phyloP scores from a whole-genome alignment of 2,113 vertebrate species.

The Puffinus mauretanicus region DNA sequence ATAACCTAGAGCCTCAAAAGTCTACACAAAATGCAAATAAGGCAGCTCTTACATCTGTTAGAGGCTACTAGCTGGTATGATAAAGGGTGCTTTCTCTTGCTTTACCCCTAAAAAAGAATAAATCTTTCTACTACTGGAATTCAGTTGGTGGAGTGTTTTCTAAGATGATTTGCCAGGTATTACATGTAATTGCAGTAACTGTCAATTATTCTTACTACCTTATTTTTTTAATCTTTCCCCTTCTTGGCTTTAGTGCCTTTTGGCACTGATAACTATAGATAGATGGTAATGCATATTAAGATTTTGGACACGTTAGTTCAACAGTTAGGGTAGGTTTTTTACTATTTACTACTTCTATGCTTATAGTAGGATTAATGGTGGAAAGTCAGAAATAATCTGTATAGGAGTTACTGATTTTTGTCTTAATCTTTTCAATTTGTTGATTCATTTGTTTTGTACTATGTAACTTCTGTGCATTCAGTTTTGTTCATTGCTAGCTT shows the following conservation, averaged over 20 bases:
- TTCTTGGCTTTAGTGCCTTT: not conserved
- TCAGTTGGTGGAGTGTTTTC: not conserved
- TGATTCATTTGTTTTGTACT: not conserved
- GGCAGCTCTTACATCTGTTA: not conserved
- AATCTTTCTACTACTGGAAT: not conserved
- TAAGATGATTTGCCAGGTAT: not conserved
- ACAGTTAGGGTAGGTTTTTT: not conserved
- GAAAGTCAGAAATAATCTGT: not conserved
- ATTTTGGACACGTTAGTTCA: not conserved
- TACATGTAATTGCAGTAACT: not conserved
- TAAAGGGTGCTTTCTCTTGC: not conserved
- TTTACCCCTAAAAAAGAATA: not conserved
- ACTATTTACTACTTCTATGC: not conserved
- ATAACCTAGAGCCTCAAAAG: not conserved
- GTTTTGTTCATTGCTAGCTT: not conserved
- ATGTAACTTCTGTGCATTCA: not conserved
- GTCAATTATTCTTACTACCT: not conserved
- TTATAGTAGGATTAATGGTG: not conserved
- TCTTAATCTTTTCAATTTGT: not conserved
- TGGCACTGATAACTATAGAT: not conserved
- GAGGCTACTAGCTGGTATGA: not conserved
- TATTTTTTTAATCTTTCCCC: not conserved
- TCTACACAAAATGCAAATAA: not conserved
- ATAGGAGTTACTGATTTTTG: not conserved
- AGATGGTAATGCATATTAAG: not conserved